Conservation (phyloP, 1,140 invertebrate species). For the Elysia chlorotica region DNA sequence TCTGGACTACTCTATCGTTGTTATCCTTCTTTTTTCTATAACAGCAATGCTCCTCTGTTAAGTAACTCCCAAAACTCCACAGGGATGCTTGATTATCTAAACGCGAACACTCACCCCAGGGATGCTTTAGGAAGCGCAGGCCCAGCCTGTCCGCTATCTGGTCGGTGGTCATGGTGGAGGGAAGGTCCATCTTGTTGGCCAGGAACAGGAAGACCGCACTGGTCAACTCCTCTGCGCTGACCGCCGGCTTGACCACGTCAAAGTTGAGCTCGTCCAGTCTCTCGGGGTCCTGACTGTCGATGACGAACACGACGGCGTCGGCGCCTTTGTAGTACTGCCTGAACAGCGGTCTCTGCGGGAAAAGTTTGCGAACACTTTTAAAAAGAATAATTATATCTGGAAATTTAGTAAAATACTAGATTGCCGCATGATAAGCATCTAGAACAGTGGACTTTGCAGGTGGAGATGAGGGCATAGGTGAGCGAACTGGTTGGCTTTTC, state of each 20-base stretch:
- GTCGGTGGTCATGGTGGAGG: constrained; percentile 95
- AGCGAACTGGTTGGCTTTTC: no score
- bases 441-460: no score
- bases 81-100: no score
- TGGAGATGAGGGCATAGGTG: no score
- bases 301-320: constrained; percentile 55
- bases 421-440: no score
- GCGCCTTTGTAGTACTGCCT: constrained; percentile 58
- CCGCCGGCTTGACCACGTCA: constrained; percentile 51
- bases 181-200: constrained; percentile 97
- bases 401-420: no score
- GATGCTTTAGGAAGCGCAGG: constrained; percentile 69
- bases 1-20: no score
- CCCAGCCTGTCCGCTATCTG: constrained; percentile 97
- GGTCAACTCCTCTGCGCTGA: constrained; percentile 88
- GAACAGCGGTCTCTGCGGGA: constrained; percentile 50
- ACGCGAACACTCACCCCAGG: constrained; percentile 56
- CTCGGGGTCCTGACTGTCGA: constrained; percentile 54
- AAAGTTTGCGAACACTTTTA: background rate
- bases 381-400: background rate
- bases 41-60: no score
- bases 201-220: constrained; percentile 96
- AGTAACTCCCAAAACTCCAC: no score
- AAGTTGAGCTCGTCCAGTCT: constrained; percentile 50
- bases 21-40: no score